Conservation (phyloP, 2,888 invertebrate genomes). For the Tubulanus polymorphus region DNA sequence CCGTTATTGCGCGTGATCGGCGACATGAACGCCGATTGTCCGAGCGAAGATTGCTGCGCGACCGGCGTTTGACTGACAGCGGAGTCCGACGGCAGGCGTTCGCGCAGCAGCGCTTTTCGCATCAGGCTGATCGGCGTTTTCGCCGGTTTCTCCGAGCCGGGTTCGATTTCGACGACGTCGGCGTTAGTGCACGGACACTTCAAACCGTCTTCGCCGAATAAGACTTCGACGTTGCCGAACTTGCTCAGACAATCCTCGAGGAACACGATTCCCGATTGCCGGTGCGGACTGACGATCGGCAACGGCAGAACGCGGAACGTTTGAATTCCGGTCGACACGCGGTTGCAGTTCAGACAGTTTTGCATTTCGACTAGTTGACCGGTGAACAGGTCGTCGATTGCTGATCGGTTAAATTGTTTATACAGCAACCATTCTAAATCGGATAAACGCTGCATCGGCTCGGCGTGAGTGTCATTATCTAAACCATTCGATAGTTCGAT, state of each 20-base stretch:
- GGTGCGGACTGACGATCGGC: constrained; percentile 35
- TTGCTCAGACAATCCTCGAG: constrained; percentile 45
- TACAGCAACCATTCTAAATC: constrained; percentile 50
- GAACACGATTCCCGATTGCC: constrained; percentile 33
- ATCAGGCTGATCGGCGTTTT: no score
- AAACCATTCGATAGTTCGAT: constrained; percentile 43
- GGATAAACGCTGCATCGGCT: constrained; percentile 46
- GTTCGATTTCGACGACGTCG: no score
- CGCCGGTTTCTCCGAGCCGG: no score
- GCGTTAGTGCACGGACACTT: constrained; percentile 22
- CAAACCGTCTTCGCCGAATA: constrained; percentile 31
- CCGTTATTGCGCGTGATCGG: constrained; percentile 27
- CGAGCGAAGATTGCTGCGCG: neutral
- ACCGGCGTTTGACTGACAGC: neutral
- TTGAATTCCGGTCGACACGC: constrained; percentile 43
- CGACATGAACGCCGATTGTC: constrained; percentile 25
- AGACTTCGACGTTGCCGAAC: constrained; percentile 42
- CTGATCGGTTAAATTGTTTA: constrained; percentile 41
- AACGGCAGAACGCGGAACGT: constrained; percentile 48
- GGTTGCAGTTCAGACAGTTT: constrained; percentile 37
- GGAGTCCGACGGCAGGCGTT: constrained; percentile 7
- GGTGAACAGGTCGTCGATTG: constrained; percentile 43
- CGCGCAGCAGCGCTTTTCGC: no score
- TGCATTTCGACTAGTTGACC: constrained; percentile 47
- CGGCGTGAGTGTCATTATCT: constrained; percentile 42